Evolutionary conservation across 2,888 invertebrate genomes (phyloP), one percentile per base, ranked within the genome.

Genomic region (Cheiracanthium punctorium): DNA sequence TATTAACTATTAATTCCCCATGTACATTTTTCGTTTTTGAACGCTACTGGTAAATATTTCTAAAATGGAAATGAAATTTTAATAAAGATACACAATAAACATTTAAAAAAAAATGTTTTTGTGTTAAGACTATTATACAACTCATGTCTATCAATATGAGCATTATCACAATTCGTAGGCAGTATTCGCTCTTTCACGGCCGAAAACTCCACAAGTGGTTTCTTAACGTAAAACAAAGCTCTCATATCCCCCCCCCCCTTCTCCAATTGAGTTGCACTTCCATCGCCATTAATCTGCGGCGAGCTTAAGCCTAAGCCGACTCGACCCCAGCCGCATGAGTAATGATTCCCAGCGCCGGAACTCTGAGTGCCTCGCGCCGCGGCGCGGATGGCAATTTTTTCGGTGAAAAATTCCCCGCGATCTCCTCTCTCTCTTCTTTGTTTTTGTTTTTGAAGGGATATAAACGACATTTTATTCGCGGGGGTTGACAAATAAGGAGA

Each of bases 401-500:
- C 81, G 74, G 20, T 71, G 30, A n/a, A 5, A 67, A 76, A 41
- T 43, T n/a, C 29, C 43, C n/a, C n/a, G n/a, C 70, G 37, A 48
- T 28, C 28, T 37, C n/a, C 52, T 81, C 74, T 74, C 29, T 37
- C 10, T 20, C 24, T 69, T n/a, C 37, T 70, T 70, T 17, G 8
- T 41, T 14, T 72, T 32, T 65, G 30, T 52, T 67, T 69, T 71
- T 12, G 12, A 10, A 20, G 52, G 20, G 64, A 30, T 81, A 65
- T n/a, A 67, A 67, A 69, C 28, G 75, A 82, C 82, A 82, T 82
- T 82, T 75, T 82, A 75, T 82, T 82, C 48, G 29, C 48, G 79
- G 72, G n/a, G 70, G 74, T 82, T 82, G 82, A 82, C 82, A 82
- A 82, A 82, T 82, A 82, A 76, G 82, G 70, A 70, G 79, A 70